Conservation (phyloP, 2,797 vertebrate species). For the Steatocranus sp. region DNA sequence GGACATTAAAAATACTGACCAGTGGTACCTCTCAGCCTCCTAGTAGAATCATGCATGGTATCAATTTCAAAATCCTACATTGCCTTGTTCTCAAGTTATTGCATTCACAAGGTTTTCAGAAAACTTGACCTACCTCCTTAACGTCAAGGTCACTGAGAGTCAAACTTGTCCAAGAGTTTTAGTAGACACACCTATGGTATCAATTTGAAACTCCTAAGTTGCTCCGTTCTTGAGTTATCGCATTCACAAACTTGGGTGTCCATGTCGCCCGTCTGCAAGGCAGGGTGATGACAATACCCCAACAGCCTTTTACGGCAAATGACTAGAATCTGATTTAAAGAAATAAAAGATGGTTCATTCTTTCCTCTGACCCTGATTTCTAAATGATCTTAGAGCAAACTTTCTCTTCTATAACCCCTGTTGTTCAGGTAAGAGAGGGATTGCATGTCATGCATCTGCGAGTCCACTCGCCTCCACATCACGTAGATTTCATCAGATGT, state of each 20-base stretch:
- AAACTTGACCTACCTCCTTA: neutral
- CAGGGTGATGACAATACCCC: neutral
- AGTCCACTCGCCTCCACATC: neutral
- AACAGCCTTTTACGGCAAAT: neutral
- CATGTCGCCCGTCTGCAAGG: neutral
- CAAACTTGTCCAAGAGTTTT: neutral
- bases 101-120: neutral
- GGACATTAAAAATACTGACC: neutral
- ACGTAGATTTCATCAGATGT: neutral
- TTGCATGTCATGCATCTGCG: neutral
- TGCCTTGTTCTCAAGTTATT: neutral
- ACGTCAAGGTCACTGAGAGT: neutral
- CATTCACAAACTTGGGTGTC: neutral
- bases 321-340: neutral
- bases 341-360: neutral
- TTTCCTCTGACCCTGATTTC: neutral
- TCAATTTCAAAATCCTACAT: neutral
- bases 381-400: neutral
- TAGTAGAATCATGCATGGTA: neutral
- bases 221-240: neutral
- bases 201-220: neutral
- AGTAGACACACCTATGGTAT: neutral
- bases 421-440: neutral
- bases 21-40: neutral
- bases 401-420: neutral